phyloP scores from a whole-genome alignment of 64 coral and sea anemone species.

The Dendronephthya gigantea region DNA sequence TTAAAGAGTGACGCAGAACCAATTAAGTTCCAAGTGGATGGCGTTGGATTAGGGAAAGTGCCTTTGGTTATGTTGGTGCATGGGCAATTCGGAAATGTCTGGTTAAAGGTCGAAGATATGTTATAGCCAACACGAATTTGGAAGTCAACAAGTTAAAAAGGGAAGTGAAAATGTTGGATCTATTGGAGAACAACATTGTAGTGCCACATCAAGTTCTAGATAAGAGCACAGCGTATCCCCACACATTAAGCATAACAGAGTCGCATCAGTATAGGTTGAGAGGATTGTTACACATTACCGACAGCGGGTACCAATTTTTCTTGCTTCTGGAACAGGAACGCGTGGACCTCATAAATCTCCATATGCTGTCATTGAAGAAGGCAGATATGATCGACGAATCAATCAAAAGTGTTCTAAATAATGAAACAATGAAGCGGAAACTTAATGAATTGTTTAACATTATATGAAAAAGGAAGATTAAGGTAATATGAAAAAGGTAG shows the following conservation, averaged over 20 bases:
- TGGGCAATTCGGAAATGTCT: constrained; percentile 14
- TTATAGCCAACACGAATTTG: not conserved
- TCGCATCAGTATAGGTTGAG: constrained; percentile 39
- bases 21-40: constrained; percentile 6
- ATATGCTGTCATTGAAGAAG: not conserved
- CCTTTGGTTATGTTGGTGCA: constrained; percentile 2
- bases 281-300: constrained; percentile 35
- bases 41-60: constrained; percentile 19
- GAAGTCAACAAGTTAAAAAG: not conserved
- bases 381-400: constrained; percentile 29
- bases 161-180: not conserved
- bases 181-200: constrained; percentile 36
- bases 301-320: constrained; percentile 43
- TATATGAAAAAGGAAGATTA: not conserved
- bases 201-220: not conserved
- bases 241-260: constrained; percentile 29
- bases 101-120: not conserved
- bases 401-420: constrained; percentile 7
- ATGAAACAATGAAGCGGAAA: constrained; percentile 12
- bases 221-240: not conserved
- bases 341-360: constrained; percentile 22
- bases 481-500: too few species aligned
- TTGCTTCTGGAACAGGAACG: constrained; percentile 34
- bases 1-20: not conserved
- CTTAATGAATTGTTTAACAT: constrained; percentile 27